A percentile compares a stretch with the other conserved stretches of the same genome.
Evolutionary conservation across 2,113 vertebrate genomes (phyloP).

Genomic region (Equus quagga): DNA sequence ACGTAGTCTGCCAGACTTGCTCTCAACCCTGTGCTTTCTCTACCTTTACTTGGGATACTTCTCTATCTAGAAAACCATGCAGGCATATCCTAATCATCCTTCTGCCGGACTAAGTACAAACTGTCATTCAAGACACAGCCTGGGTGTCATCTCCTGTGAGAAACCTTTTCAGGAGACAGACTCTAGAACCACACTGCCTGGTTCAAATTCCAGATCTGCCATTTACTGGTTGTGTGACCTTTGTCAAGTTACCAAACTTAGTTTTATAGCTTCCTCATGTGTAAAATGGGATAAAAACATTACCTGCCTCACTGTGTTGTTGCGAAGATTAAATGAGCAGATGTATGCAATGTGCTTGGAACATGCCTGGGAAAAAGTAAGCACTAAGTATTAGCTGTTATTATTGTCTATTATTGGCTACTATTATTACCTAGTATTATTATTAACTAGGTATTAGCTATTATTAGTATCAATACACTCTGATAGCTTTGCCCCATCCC

Average conservation of each 20-base stretch:
- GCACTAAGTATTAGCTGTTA: not conserved
- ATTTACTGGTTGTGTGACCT: not conserved
- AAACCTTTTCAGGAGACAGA: conserved; percentile 51
- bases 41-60: not conserved
- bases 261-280: not conserved
- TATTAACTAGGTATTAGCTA: not conserved
- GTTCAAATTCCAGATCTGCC: conserved; percentile 24
- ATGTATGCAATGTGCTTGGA: not conserved
- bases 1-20: not conserved
- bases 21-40: not conserved
- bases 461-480: not conserved
- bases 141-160: not conserved
- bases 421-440: not conserved
- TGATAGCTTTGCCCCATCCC: not conserved
- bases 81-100: not conserved
- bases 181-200: not conserved
- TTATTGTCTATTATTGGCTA: not conserved
- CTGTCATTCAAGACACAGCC: conserved; percentile 22
- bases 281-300: conserved; percentile 32
- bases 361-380: not conserved
- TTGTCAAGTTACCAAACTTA: not conserved
- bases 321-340: not conserved
- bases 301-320: not conserved
- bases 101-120: not conserved
- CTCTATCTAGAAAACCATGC: not conserved